phyloP scores from a whole-genome alignment of 2,888 invertebrate species.

The Microplitis manilae region DNA sequence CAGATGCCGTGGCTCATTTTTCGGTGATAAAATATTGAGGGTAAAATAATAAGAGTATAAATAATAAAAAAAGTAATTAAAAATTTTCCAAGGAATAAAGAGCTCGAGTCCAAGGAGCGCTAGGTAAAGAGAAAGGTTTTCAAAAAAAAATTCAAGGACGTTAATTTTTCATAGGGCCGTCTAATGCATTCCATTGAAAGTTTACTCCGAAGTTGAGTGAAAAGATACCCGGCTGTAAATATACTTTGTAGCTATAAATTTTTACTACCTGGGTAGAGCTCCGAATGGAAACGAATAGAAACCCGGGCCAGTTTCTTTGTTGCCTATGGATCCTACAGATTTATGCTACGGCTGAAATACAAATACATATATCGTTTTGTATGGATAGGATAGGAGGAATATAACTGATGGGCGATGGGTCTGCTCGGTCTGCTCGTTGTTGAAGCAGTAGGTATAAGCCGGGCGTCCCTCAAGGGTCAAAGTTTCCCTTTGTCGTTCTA shows the following conservation, averaged over 20 bases:
- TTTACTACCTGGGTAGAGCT: too few relatives aligned
- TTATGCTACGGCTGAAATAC: neutral
- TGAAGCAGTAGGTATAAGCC: slow-evolving; percentile 41
- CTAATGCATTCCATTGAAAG: slow-evolving; percentile 41
- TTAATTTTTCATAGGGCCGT: slow-evolving; percentile 49
- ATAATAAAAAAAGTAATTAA: neutral
- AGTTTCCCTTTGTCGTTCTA: slow-evolving; percentile 61
- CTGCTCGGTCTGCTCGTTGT: neutral
- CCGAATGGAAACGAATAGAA: neutral
- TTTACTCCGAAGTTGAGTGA: neutral
- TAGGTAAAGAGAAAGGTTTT: neutral
- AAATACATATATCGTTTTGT: slow-evolving; percentile 10
- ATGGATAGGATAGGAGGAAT: neutral
- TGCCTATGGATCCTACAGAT: neutral
- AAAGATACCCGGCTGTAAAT: slow-evolving; percentile 9
- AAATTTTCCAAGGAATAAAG: slow-evolving; percentile 30
- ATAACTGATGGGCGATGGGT: neutral
- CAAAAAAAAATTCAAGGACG: slow-evolving; percentile 42
- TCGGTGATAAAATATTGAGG: too few relatives aligned
- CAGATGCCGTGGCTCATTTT: too few relatives aligned
- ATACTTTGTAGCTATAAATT: neutral
- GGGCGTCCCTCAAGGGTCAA: slow-evolving; percentile 62
- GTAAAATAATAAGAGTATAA: too few relatives aligned
- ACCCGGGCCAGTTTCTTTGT: neutral
- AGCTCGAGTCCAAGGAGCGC: too few relatives aligned